phyloP scores from a whole-genome alignment of 2,113 vertebrate genomes.

The Pungitius pungitius region DNA sequence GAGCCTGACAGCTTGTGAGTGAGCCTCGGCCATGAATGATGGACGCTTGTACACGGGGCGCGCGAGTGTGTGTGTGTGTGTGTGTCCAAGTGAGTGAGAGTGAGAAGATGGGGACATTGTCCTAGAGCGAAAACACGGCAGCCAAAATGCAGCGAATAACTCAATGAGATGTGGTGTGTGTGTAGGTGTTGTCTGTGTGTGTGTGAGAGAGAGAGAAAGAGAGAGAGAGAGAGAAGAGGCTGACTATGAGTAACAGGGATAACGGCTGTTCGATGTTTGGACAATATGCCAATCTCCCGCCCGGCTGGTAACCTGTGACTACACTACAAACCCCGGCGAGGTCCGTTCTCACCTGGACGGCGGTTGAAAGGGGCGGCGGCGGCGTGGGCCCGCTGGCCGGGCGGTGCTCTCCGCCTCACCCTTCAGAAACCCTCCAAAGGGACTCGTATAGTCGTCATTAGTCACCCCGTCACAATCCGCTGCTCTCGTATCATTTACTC shows the following conservation, averaged over 20 bases:
- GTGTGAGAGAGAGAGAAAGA: constrained; percentile 46
- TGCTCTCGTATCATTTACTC: constrained; percentile 35
- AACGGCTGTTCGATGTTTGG: no score
- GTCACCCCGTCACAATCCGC: constrained; percentile 54
- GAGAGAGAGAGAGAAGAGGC: constrained; percentile 40
- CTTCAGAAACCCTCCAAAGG: constrained; percentile 28
- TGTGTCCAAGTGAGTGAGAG: neutral
- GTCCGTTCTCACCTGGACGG: constrained; percentile 43
- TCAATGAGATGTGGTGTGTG: constrained; percentile 17
- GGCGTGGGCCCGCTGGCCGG: constrained; percentile 12
- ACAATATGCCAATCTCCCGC: no score
- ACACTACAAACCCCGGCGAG: constrained; percentile 21
- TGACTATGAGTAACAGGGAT: no score
- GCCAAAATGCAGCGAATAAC: constrained; percentile 24
- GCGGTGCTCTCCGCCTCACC: constrained; percentile 1
- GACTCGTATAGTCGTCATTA: constrained; percentile 45
- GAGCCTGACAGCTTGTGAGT: constrained; percentile 61
- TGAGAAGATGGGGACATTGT: constrained; percentile 25
- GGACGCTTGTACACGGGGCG: constrained; percentile 18
- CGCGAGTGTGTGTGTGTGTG: constrained; percentile 8
- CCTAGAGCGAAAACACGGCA: constrained; percentile 29
- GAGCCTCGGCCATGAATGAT: constrained; percentile 50
- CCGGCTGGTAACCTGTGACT: constrained; percentile 25
- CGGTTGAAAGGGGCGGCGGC: neutral
- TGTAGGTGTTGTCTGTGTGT: constrained; percentile 1